A percentile compares a stretch with the other conserved stretches of the same genome.
phyloP scores from a whole-genome alignment of 2,113 vertebrate genomes.

The Sinosuthora webbiana region DNA sequence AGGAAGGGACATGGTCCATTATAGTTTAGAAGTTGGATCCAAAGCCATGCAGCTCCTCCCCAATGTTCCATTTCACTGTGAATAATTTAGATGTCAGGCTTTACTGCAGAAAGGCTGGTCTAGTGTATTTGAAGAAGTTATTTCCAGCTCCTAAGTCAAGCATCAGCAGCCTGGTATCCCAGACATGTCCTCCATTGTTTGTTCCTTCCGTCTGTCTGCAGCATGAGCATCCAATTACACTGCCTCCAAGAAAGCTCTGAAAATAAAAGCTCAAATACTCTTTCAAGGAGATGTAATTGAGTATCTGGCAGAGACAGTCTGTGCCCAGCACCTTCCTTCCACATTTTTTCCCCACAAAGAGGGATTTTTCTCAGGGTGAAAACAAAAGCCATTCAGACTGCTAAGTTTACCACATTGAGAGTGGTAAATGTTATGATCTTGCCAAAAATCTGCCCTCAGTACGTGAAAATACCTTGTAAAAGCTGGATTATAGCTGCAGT shows the following conservation, averaged over 20 bases:
- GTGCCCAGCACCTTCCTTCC: background rate
- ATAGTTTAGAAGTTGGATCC: background rate
- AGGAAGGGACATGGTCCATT: background rate
- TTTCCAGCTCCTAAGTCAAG: background rate
- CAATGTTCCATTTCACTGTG: background rate
- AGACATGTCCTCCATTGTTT: background rate
- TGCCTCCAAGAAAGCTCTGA: background rate
- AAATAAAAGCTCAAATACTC: background rate
- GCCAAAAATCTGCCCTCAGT: background rate
- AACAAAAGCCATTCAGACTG: background rate
- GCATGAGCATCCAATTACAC: background rate
- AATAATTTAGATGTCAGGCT: background rate
- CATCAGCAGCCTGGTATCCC: too few relatives aligned
- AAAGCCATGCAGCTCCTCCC: background rate
- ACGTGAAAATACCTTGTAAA: background rate
- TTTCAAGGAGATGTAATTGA: background rate
- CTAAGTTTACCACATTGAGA: background rate
- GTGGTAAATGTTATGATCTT: background rate
- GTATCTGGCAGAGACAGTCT: background rate
- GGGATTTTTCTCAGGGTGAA: background rate
- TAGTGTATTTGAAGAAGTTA: rapidly evolving
- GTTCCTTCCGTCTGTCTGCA: background rate
- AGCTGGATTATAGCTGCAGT: background rate
- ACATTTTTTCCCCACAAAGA: background rate
- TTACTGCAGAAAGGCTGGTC: background rate